Evolutionary conservation across 2,888 invertebrate genomes (phyloP), one percentile per base, ranked within the genome.

Genomic region (Mimas tiliae): DNA sequence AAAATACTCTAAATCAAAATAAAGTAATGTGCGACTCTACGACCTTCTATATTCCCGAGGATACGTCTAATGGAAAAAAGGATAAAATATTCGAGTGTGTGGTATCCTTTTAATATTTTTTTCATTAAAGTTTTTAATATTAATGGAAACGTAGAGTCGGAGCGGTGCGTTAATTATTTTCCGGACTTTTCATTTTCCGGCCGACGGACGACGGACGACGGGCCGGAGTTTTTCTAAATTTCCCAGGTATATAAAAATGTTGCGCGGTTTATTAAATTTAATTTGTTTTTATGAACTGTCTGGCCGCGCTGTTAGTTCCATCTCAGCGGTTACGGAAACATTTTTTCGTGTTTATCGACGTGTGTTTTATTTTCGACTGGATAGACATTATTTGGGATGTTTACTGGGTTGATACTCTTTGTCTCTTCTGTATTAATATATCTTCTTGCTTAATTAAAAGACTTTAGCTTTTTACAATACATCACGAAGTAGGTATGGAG

Each of bases 61-160:
- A 76, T 76, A 81, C 83, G 83, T 85, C 89, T 91, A 90, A 91
- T 90, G 90, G 91, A 89, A 91, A 93, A 93, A 91, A 93, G 91
- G 93, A 93, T 91, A 85, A 85, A 88, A 88, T 87, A 87, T 83
- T 79, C 74, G 81, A 86, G 86, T 83, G 82, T 70, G 63, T 45
- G 45, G 62, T 64, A 70, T 72, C 87, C 91, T 89, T 92, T 93
- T 93, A 90, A 93, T 90, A 89, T 88, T 93, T 93, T 93, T 93
- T 93, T 93, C 93, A 93, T 93, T 93, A 89, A 93, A 93, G 93
- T 93, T 93, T 93, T 93, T 90, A 93, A 93, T 93, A 93, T 93
- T 93, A 90, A 92, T 90, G 88, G 79, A 81, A 82, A 85, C 77
- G 86, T 89, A 81, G 83, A 83, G 85, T 82, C 82, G 71, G 76